phyloP scores from a whole-genome alignment of 2,888 invertebrate species.

The Megaustenia siamemsis region DNA sequence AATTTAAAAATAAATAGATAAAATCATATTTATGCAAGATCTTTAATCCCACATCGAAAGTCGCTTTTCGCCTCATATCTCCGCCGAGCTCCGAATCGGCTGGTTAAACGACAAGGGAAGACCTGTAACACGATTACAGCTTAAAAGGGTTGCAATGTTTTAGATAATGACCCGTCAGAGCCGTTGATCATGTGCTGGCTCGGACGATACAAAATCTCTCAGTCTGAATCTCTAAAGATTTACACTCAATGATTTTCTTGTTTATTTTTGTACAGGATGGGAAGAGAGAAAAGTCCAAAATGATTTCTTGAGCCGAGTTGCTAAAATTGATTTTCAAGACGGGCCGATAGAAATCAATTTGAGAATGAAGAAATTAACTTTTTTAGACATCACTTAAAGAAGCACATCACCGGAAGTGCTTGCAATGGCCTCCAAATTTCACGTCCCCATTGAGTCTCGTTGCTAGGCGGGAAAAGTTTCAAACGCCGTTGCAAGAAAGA shows the following conservation, averaged over 20 bases:
- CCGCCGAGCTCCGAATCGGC: background rate
- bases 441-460: background rate
- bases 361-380: conserved; percentile 21
- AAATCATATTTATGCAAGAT: too few species aligned
- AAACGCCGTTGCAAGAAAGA: background rate
- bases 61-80: background rate
- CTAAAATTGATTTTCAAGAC: conserved; percentile 36
- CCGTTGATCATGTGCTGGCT: background rate
- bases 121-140: background rate
- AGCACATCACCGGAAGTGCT: conserved; percentile 24
- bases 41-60: background rate
- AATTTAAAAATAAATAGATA: too few species aligned
- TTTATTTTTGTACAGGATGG: background rate
- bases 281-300: background rate
- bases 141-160: conserved; percentile 17
- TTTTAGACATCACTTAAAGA: conserved; percentile 31
- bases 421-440: conserved; percentile 26
- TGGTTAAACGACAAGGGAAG: background rate
- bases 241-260: conserved; percentile 11
- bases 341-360: conserved; percentile 30
- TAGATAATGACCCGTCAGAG: conserved; percentile 1
- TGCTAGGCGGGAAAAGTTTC: background rate
- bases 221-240: background rate
- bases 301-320: background rate
- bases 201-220: background rate